Percentiles rank a stretch among this genome's conserved stretches.
These are phyloP conservation scores for Numenius arquata DNA, from an alignment of 2,113 vertebrate genomes.

Conservation along the genomic window DNA sequence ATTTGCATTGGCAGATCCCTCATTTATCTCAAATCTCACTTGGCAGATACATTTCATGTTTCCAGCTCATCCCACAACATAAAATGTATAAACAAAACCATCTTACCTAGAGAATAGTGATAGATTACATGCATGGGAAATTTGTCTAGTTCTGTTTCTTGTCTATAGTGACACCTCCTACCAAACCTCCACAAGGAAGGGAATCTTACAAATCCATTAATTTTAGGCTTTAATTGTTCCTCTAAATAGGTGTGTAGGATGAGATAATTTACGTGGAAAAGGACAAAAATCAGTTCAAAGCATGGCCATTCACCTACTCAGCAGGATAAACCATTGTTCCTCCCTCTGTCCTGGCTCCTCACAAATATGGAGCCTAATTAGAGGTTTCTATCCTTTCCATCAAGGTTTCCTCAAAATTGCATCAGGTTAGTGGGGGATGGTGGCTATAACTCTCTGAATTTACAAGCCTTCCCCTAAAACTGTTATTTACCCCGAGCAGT, in stretches of 20 bases:
- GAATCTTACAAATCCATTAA: neutral
- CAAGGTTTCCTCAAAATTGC: neutral
- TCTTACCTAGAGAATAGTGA: neutral
- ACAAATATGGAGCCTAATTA: neutral
- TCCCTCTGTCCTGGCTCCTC: neutral
- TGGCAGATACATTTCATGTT: neutral
- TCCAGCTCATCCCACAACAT: neutral
- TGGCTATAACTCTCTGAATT: neutral
- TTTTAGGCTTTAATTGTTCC: neutral
- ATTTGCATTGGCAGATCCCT: slow-evolving; percentile 3
- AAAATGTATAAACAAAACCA: neutral
- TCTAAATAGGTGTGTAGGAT: neutral
- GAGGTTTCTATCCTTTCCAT: neutral
- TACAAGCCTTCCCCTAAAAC: neutral
- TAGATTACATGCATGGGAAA: neutral
- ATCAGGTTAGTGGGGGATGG: neutral
- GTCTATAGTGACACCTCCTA: neutral
- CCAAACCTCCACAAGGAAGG: neutral
- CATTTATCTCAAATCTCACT: neutral
- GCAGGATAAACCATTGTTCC: neutral
- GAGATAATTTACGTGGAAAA: neutral
- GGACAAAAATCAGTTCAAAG: neutral
- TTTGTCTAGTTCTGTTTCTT: neutral
- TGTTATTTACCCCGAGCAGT: neutral
- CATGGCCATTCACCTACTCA: neutral